Percentiles rank a stretch among this genome's conserved stretches.
These are phyloP conservation scores for Pitta sordida DNA, from an alignment of 2,113 vertebrate species.

Conservation along the genomic window DNA sequence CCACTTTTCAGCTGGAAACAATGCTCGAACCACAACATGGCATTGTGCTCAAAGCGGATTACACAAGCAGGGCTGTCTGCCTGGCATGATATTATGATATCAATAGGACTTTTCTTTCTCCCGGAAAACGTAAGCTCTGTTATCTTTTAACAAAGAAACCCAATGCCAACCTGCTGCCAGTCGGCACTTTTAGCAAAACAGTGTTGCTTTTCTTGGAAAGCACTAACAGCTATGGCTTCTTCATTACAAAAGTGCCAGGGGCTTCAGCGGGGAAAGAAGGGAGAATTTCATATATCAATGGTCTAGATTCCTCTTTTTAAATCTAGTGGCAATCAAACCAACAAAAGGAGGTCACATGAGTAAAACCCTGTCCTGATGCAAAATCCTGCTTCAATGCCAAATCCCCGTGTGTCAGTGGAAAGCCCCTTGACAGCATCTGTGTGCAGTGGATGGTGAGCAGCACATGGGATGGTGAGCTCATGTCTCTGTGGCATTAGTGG, in stretches of 20 bases:
- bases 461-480: accelerated
- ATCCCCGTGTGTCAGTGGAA: background rate
- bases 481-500: background rate
- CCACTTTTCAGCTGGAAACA: slow-evolving; percentile 67
- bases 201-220: slow-evolving; percentile 59
- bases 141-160: slow-evolving; percentile 61
- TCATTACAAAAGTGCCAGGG: background rate
- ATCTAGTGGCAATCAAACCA: background rate
- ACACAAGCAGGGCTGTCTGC: slow-evolving; percentile 61
- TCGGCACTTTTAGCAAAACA: slow-evolving; percentile 22
- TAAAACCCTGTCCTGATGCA: background rate
- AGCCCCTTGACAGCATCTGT: background rate
- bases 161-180: slow-evolving; percentile 61
- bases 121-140: slow-evolving; percentile 43
- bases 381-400: background rate
- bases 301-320: background rate
- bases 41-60: slow-evolving; percentile 65
- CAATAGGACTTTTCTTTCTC: slow-evolving; percentile 63
- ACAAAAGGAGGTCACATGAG: background rate
- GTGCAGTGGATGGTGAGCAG: background rate
- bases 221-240: background rate
- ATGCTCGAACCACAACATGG: slow-evolving; percentile 35
- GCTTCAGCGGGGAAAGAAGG: background rate
- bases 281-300: background rate
- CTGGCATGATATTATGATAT: slow-evolving; percentile 69